A percentile compares a stretch with the other conserved stretches of the same genome.
These are phyloP conservation scores for Notoglanidium macrostoma DNA, from an alignment of 2,797 vertebrate genomes.

Conservation along the genomic window DNA sequence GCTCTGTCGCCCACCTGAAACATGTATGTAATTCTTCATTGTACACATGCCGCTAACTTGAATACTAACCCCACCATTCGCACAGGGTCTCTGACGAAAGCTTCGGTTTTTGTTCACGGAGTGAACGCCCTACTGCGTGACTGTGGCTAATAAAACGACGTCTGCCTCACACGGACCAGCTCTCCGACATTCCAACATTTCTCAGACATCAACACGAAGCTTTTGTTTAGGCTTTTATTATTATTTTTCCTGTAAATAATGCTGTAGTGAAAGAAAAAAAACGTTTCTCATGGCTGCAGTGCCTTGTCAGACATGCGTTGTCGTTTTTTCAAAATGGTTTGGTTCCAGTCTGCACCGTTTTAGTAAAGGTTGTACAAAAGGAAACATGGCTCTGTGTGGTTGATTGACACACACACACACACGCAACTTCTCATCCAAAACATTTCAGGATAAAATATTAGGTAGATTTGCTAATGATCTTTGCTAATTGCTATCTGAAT, in stretches of 20 bases:
- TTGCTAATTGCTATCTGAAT: background rate
- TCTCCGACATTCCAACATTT: conserved; percentile 18
- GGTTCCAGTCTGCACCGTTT: conserved; percentile 67
- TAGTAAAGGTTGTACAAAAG: conserved; percentile 69
- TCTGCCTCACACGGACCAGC: conserved; percentile 50
- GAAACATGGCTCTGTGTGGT: background rate
- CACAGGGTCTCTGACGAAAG: conserved; percentile 48
- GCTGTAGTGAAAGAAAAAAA: conserved; percentile 48
- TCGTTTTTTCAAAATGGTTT: conserved; percentile 57
- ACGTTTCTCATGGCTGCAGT: conserved; percentile 65
- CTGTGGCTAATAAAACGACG: conserved; percentile 45
- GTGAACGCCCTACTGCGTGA: conserved; percentile 38
- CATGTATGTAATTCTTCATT: background rate
- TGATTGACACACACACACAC: conserved; percentile 6
- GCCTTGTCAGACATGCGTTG: conserved; percentile 65
- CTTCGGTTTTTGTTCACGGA: conserved; percentile 35
- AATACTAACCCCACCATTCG: conserved; percentile 36
- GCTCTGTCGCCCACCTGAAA: background rate
- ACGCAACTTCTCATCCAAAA: background rate
- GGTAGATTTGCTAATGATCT: background rate
- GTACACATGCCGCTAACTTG: background rate
- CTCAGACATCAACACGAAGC: conserved; percentile 36
- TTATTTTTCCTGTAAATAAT: conserved; percentile 62
- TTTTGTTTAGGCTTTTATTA: conserved; percentile 42
- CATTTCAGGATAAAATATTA: background rate